These are phyloP conservation scores for Dermatophagoides farinae DNA, from an alignment of 1,140 invertebrate genomes.

Conservation along the genomic window DNA sequence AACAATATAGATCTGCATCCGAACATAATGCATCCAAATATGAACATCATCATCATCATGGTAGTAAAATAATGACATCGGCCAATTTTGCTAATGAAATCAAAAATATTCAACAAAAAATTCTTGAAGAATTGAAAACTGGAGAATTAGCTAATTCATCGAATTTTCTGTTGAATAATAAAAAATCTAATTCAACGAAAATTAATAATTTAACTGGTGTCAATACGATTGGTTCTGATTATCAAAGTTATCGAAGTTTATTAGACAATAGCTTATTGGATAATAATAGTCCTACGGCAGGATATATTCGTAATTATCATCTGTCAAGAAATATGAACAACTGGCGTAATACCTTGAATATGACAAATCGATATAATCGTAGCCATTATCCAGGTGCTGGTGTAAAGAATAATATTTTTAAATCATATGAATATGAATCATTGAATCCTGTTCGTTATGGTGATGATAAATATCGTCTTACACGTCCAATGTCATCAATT, in stretches of 20 bases:
- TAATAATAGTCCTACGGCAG: too few species aligned
- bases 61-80: too few species aligned
- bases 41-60: not conserved
- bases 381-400: too few species aligned
- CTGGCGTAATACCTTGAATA: too few species aligned
- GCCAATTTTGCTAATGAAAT: constrained; percentile 28
- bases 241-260: constrained; percentile 21
- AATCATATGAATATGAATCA: constrained; percentile 32
- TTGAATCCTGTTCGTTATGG: constrained; percentile 4
- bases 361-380: too few species aligned
- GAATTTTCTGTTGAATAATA: constrained; percentile 18
- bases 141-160: constrained; percentile 15
- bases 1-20: not conserved
- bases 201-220: constrained; percentile 5
- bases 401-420: constrained; percentile 21
- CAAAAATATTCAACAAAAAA: constrained; percentile 32
- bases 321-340: too few species aligned
- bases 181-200: too few species aligned
- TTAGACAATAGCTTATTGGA: too few species aligned
- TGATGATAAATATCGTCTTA: constrained; percentile 12
- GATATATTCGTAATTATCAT: too few species aligned
- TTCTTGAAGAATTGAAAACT: constrained; percentile 34
- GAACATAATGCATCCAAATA: not conserved
- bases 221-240: constrained; percentile 27
- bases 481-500: constrained; percentile 29